phyloP scores from a whole-genome alignment of 2,888 invertebrate species.

The Poecilus cupreus region DNA sequence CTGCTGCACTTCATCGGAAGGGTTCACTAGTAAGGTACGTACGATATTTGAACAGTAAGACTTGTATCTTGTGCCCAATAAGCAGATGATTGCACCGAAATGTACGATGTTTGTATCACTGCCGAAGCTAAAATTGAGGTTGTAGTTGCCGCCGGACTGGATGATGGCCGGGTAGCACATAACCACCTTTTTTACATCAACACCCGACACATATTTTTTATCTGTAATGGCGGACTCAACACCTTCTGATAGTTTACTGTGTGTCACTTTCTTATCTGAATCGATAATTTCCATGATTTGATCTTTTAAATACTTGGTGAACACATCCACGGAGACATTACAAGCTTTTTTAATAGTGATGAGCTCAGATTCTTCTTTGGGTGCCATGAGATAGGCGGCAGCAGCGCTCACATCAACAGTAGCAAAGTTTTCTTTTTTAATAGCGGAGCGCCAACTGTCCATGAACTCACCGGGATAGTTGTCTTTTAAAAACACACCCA shows the following conservation, averaged over 20 bases:
- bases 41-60: conserved; percentile 99
- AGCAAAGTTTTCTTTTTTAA: conserved; percentile 88
- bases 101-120: conserved; percentile 96
- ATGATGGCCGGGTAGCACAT: conserved; percentile 99
- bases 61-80: conserved; percentile 95
- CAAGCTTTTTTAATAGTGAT: conserved; percentile 94
- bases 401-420: conserved; percentile 90
- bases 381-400: conserved; percentile 91
- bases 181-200: conserved; percentile 92
- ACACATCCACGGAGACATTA: conserved; percentile 94
- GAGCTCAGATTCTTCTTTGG: conserved; percentile 96
- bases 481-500: conserved; percentile 95
- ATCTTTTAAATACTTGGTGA: conserved; percentile 96
- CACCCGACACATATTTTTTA: conserved; percentile 94
- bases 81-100: conserved; percentile 97
- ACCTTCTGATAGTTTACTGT: conserved; percentile 94
- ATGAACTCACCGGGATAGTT: conserved; percentile 95
- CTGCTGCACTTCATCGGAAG: conserved; percentile 84
- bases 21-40: conserved; percentile 96
- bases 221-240: conserved; percentile 95
- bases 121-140: conserved; percentile 95
- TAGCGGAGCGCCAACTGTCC: too few relatives aligned
- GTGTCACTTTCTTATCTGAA: conserved; percentile 98
- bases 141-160: conserved; percentile 98
- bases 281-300: conserved; percentile 99